Evolutionary conservation across 2,797 vertebrate species (phyloP).

Genomic region (Microcaecilia unicolor): DNA sequence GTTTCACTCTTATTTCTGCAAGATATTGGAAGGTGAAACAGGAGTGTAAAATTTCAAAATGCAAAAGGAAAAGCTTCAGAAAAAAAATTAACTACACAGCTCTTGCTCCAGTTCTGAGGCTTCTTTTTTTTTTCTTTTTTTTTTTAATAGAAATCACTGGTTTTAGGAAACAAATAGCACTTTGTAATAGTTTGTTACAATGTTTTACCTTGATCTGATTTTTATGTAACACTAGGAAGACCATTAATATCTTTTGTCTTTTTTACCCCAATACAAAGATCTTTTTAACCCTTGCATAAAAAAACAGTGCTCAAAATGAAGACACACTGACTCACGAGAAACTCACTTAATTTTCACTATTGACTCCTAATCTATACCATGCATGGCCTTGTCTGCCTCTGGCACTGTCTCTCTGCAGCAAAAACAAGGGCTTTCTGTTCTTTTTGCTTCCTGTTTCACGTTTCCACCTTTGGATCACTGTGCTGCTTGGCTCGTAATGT

Average conservation of each 20-base stretch:
- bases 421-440: constrained; percentile 63
- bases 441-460: constrained; percentile 50
- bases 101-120: constrained; percentile 85
- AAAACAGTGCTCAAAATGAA: constrained; percentile 84
- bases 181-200: constrained; percentile 63
- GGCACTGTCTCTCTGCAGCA: constrained; percentile 64
- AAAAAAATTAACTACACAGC: constrained; percentile 73
- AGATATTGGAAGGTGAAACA: too few species aligned
- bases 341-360: constrained; percentile 82
- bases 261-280: constrained; percentile 76
- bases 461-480: constrained; percentile 55
- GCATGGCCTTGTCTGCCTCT: constrained; percentile 66
- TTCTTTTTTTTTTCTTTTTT: too few species aligned
- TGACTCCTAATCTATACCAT: constrained; percentile 65
- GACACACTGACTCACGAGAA: constrained; percentile 83
- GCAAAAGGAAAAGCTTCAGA: constrained; percentile 48
- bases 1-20: too few species aligned
- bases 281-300: constrained; percentile 88
- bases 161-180: constrained; percentile 95
- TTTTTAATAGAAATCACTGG: constrained; percentile 82
- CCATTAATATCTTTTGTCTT: constrained; percentile 81
- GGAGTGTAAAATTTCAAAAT: constrained; percentile 52
- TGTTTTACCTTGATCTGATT: constrained; percentile 74
- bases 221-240: constrained; percentile 97
- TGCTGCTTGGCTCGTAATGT: constrained; percentile 52